Percentiles rank a stretch among this genome's conserved stretches.
Evolutionary conservation across 92 coral and sea anemone species (phyloP).

Genomic region (Isaurus tuberculatus): DNA sequence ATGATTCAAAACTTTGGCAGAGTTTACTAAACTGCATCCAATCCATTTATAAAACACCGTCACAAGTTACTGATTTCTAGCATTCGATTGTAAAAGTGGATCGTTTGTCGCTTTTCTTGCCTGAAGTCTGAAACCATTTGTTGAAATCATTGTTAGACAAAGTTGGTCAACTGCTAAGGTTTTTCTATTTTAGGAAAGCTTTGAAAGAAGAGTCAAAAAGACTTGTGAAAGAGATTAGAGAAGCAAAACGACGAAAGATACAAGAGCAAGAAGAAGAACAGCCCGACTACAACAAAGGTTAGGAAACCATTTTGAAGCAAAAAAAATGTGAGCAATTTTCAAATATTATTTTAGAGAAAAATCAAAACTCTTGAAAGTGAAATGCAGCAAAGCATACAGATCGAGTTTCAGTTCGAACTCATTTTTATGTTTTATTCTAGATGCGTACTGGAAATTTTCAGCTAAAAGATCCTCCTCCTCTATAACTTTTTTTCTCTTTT

Average conservation of each 20-base stretch:
- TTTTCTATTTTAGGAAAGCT: slow-evolving; percentile 29
- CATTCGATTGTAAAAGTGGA: too few relatives aligned
- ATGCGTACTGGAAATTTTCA: background rate
- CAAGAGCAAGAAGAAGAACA: slow-evolving; percentile 23
- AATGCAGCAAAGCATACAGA: too few relatives aligned
- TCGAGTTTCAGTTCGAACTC: too few relatives aligned
- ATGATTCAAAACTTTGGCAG: too few relatives aligned
- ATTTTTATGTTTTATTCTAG: too few relatives aligned
- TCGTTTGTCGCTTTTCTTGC: too few relatives aligned
- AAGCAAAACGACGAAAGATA: slow-evolving; percentile 60
- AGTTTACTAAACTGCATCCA: too few relatives aligned
- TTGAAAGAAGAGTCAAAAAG: slow-evolving; percentile 71
- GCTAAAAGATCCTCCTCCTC: background rate
- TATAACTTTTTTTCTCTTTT: background rate
- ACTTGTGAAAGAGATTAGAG: slow-evolving; percentile 74
- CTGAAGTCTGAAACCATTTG: too few relatives aligned
- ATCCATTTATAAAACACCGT: too few relatives aligned
- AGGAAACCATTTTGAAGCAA: too few relatives aligned
- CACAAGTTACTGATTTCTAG: too few relatives aligned
- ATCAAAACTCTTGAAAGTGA: too few relatives aligned
- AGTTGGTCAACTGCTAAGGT: background rate
- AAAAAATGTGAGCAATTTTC: background rate
- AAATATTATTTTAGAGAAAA: background rate
- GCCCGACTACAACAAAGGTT: background rate
- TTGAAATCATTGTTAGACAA: background rate